phyloP scores from a whole-genome alignment of 2,797 vertebrate species.

The Sebastes itinus region DNA sequence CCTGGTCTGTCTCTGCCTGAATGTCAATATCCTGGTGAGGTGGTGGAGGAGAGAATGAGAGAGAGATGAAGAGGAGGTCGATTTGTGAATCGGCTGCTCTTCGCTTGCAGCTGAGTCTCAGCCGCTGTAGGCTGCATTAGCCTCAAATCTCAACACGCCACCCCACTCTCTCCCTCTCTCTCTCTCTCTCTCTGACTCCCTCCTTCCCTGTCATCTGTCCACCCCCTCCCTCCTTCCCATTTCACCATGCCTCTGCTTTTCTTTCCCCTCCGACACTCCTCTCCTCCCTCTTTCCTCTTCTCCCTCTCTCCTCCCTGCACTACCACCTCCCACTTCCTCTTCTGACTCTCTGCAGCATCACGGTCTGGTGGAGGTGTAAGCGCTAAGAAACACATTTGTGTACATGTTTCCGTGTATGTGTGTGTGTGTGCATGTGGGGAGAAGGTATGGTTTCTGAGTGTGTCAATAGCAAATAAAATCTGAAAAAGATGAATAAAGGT shows the following conservation, averaged over 20 bases:
- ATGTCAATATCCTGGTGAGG: conserved; percentile 63
- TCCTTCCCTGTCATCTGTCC: conserved; percentile 41
- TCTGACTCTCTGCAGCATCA: conserved; percentile 60
- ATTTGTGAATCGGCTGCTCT: conserved; percentile 63
- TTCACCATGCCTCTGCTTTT: conserved; percentile 26
- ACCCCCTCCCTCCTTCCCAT: conserved; percentile 29
- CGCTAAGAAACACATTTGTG: neutral
- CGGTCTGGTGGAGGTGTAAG: conserved; percentile 19
- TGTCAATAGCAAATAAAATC: neutral
- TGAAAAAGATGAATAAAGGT: neutral
- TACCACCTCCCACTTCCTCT: conserved; percentile 49
- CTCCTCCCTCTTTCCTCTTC: conserved; percentile 14
- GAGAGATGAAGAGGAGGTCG: conserved; percentile 42
- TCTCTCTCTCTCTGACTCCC: conserved; percentile 19
- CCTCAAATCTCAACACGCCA: conserved; percentile 29
- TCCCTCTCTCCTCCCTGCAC: conserved; percentile 27
- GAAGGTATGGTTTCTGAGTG: neutral
- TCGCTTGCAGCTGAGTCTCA: conserved; percentile 49
- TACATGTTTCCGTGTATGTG: neutral
- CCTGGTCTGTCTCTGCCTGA: conserved; percentile 57
- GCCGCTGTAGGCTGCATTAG: conserved; percentile 33
- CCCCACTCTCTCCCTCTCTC: neutral
- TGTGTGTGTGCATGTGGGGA: neutral
- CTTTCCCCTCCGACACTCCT: conserved; percentile 1
- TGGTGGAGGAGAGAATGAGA: conserved; percentile 34